phyloP scores from a whole-genome alignment of 2,797 vertebrate species.

The Sebastes hubbsi region DNA sequence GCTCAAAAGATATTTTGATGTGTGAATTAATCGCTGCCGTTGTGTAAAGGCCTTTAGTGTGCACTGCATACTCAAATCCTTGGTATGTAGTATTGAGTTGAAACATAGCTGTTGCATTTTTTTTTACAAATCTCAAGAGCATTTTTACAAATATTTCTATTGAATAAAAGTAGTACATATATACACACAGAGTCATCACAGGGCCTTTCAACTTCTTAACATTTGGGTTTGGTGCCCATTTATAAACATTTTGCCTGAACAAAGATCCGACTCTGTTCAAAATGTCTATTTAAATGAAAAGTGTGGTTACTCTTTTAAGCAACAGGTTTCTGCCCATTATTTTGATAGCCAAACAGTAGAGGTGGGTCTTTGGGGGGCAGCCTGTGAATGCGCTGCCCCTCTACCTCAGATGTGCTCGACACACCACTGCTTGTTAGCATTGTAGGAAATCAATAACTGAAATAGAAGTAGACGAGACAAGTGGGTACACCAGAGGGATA shows the following conservation, averaged over 20 bases:
- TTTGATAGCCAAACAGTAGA: neutral
- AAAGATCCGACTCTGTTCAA: no score
- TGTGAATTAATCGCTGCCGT: no score
- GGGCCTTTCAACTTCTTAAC: neutral
- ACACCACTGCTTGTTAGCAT: neutral
- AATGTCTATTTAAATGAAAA: neutral
- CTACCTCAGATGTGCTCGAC: neutral
- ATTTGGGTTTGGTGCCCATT: neutral
- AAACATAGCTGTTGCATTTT: neutral
- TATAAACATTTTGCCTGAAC: neutral
- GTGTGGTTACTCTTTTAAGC: neutral
- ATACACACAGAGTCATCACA: neutral
- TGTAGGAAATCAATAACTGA: constrained; percentile 26
- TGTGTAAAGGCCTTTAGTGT: neutral
- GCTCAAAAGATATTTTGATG: no score
- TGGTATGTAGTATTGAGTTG: neutral
- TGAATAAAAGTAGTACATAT: neutral
- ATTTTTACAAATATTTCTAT: neutral
- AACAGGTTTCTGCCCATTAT: neutral
- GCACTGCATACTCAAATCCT: neutral
- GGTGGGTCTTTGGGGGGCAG: neutral
- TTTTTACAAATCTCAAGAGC: no score
- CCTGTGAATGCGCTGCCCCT: neutral
- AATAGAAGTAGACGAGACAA: constrained; percentile 10
- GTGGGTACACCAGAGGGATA: constrained; percentile 6